These are phyloP conservation scores for Drosophila sucinea DNA, from an alignment of 1,140 invertebrate genomes.

Conservation along the genomic window DNA sequence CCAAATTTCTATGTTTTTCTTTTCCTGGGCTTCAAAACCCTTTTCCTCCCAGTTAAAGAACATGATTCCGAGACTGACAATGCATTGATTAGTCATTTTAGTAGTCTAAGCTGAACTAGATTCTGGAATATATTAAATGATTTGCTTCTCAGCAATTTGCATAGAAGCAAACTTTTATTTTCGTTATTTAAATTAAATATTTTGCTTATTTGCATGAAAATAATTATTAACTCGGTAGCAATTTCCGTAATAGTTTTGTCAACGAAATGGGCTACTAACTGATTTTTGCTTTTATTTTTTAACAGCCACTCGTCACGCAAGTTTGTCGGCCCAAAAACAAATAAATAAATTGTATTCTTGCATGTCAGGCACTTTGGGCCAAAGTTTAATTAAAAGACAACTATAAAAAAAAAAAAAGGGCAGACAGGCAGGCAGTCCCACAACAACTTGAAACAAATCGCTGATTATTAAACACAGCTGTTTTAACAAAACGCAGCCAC, in stretches of 20 bases:
- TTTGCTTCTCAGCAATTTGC: too few species aligned
- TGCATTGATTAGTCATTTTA: too few species aligned
- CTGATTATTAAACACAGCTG: constrained; percentile 22
- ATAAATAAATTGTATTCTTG: constrained; percentile 15
- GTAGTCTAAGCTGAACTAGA: too few species aligned
- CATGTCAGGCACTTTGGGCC: constrained; percentile 23
- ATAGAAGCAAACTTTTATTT: too few species aligned
- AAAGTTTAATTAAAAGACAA: constrained; percentile 22
- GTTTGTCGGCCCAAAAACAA: neutral
- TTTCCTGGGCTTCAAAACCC: too few species aligned
- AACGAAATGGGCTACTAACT: constrained; percentile 47
- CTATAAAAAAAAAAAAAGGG: neutral
- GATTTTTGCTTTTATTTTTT: constrained; percentile 25
- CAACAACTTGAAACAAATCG: neutral
- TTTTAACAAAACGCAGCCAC: constrained; percentile 20
- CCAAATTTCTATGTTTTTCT: too few species aligned
- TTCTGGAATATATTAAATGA: too few species aligned
- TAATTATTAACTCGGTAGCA: constrained; percentile 16
- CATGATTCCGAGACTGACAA: too few species aligned
- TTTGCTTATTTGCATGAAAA: constrained; percentile 25
- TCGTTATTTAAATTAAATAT: neutral
- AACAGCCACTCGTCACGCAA: constrained; percentile 34
- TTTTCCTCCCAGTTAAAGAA: too few species aligned
- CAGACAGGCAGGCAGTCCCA: neutral
- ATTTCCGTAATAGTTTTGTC: constrained; percentile 27